Conservation (phyloP, 92 coral and sea anemone species). For the Desmophyllum pertusum region DNA sequence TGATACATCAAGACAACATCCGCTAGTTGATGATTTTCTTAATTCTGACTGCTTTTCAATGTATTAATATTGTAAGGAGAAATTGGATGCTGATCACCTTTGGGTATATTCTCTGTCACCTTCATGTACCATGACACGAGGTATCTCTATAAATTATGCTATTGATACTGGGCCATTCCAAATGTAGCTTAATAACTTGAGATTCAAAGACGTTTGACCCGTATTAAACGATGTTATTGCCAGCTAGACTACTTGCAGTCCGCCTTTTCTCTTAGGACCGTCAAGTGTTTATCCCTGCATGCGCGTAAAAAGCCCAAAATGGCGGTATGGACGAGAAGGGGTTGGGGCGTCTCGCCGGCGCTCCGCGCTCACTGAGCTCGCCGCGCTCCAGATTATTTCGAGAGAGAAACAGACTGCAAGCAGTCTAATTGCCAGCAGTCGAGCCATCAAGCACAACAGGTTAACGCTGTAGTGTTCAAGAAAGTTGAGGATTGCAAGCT, state of each 20-base stretch:
- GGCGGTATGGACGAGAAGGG: no score
- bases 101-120: background rate
- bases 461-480: background rate
- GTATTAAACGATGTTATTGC: background rate
- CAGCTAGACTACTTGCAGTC: no score
- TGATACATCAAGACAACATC: background rate
- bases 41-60: background rate
- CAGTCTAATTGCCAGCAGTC: background rate
- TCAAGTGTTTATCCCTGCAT: no score
- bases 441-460: background rate
- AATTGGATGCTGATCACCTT: background rate
- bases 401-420: no score
- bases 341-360: no score
- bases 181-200: background rate
- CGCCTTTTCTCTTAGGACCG: no score
- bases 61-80: background rate
- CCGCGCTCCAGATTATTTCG: no score
- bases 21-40: no score
- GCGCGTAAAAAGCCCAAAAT: no score
- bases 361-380: no score
- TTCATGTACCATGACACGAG: background rate
- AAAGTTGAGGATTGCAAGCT: background rate
- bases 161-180: no score
- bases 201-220: background rate
- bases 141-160: no score